A percentile compares a stretch with the other conserved stretches of the same genome.
Evolutionary conservation across 2,113 vertebrate genomes (phyloP).

Genomic region (Aphyosemion australe): DNA sequence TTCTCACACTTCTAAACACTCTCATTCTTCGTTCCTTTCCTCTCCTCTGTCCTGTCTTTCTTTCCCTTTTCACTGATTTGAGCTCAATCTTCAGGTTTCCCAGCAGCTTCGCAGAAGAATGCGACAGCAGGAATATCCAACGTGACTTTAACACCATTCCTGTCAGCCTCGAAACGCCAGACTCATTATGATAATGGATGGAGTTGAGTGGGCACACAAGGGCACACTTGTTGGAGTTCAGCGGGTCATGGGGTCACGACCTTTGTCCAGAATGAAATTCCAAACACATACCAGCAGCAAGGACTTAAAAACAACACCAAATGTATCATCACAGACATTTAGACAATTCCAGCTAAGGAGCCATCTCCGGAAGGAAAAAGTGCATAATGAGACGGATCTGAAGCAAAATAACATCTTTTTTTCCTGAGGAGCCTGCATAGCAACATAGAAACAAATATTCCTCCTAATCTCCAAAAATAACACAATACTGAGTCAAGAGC

Average conservation of each 20-base stretch:
- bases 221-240: conserved; percentile 39
- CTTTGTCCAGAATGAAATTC: conserved; percentile 55
- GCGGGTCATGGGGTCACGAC: conserved; percentile 55
- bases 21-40: conserved; percentile 13
- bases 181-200: conserved; percentile 58
- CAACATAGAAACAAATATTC: conserved; percentile 1
- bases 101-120: conserved; percentile 52
- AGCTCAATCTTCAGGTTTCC: conserved; percentile 48
- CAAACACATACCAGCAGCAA: conserved; percentile 32
- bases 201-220: conserved; percentile 42
- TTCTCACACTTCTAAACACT: conserved; percentile 18
- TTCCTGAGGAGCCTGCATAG: neutral
- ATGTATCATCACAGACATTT: conserved; percentile 6
- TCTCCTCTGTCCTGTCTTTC: conserved; percentile 20
- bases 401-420: neutral
- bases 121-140: conserved; percentile 54
- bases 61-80: conserved; percentile 31
- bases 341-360: neutral
- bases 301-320: conserved; percentile 9
- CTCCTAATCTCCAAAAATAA: neutral
- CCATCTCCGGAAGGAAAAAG: neutral
- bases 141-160: conserved; percentile 49
- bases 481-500: neutral
- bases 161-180: conserved; percentile 18
- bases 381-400: neutral